These are phyloP conservation scores for Drosophila robusta DNA, from an alignment of 2,888 invertebrate genomes.

Conservation along the genomic window DNA sequence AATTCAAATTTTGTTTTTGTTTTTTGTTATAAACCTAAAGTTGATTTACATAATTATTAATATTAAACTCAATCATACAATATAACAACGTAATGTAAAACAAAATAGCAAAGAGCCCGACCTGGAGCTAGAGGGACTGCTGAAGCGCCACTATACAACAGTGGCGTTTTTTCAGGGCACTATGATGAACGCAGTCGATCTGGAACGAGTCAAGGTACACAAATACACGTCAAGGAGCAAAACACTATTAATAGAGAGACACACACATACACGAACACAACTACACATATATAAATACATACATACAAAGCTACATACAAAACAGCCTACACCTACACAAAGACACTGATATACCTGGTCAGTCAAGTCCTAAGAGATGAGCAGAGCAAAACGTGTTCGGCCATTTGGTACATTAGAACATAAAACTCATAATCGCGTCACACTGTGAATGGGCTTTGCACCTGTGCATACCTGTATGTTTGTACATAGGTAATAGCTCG, in stretches of 20 bases:
- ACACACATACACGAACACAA: conserved; percentile 31
- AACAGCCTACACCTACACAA: conserved; percentile 44
- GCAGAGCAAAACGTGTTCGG: conserved; percentile 4
- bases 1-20: conserved; percentile 9
- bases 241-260: conserved; percentile 18
- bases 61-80: conserved; percentile 36
- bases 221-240: conserved; percentile 59
- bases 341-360: conserved; percentile 43
- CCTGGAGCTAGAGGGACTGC: conserved; percentile 99
- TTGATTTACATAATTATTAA: conserved; percentile 35
- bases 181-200: conserved; percentile 99
- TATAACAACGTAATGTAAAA: conserved; percentile 61
- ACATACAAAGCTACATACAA: conserved; percentile 38
- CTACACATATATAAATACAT: conserved; percentile 14
- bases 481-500: conserved; percentile 17
- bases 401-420: not conserved
- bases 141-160: conserved; percentile 99
- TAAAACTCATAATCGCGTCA: conserved; percentile 19
- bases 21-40: conserved; percentile 17
- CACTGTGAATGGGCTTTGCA: conserved; percentile 33
- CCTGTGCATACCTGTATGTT: conserved; percentile 9
- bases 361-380: conserved; percentile 14
- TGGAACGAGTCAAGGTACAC: conserved; percentile 99
- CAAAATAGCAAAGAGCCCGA: conserved; percentile 98
- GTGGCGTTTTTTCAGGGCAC: conserved; percentile 99